A percentile compares a stretch with the other conserved stretches of the same genome.
These are phyloP conservation scores for Echiichthys vipera DNA, from an alignment of 2,797 vertebrate species.

Conservation along the genomic window DNA sequence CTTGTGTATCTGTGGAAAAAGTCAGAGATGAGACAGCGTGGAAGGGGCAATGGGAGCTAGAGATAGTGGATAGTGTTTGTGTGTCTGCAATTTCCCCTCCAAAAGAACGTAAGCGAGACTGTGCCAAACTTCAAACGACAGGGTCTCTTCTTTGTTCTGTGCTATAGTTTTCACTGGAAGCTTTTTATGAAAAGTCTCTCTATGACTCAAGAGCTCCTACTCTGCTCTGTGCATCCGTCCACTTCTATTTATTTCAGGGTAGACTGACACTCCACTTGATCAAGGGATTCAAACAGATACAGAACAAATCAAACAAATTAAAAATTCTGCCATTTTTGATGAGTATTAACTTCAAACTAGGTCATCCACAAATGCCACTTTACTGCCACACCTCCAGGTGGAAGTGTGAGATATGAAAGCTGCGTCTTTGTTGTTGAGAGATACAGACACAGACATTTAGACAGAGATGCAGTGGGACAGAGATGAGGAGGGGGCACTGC, in stretches of 20 bases:
- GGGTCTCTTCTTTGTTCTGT: conserved; percentile 65
- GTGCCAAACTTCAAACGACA: conserved; percentile 65
- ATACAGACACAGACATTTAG: conserved; percentile 48
- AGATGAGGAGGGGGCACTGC: conserved; percentile 37
- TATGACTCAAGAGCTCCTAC: conserved; percentile 64
- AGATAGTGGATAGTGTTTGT: background rate
- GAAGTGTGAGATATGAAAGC: conserved; percentile 51
- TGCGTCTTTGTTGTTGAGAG: conserved; percentile 53
- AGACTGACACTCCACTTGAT: conserved; percentile 61
- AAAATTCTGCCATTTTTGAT: conserved; percentile 42
- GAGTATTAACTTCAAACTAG: conserved; percentile 46
- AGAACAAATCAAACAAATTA: conserved; percentile 50
- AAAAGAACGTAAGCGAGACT: conserved; percentile 20
- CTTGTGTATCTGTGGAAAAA: conserved; percentile 3
- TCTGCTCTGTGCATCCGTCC: conserved; percentile 51
- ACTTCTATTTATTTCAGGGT: conserved; percentile 51
- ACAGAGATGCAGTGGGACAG: conserved; percentile 38
- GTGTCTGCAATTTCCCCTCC: conserved; percentile 16
- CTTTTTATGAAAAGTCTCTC: conserved; percentile 68
- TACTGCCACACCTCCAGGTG: conserved; percentile 25
- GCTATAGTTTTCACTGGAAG: conserved; percentile 52
- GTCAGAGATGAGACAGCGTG: conserved; percentile 20
- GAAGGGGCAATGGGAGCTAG: background rate
- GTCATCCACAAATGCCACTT: conserved; percentile 43
- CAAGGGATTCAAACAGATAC: conserved; percentile 54